Evolutionary conservation across 2,888 invertebrate species (phyloP), one percentile per base, ranked within the genome.

Genomic region (Meiosimyza decipiens): DNA sequence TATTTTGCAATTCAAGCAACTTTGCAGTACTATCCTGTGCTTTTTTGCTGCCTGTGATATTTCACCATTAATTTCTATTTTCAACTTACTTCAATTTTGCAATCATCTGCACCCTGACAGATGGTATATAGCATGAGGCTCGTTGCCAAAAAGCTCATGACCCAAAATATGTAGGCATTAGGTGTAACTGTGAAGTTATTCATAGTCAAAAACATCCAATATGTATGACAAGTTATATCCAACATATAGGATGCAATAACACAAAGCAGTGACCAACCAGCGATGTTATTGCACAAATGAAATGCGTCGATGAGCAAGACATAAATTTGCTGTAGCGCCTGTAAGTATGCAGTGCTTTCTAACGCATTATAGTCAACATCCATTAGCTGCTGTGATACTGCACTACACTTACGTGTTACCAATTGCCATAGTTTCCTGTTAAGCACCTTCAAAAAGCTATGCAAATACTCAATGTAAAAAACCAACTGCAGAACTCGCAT

Each of bases 151-250:
- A 79, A 65, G 9, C 71, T 72, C 7, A 65, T 54, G 3, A 64
- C 16, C 2, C 9, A 40, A 40, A 6, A 40, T 40, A 9, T 9
- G 9, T 40, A 40, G 9, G 9, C 40, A 40, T 40, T 6, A 6
- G 40, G 9, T 40, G 9, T 0, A 40, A 40, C 9, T 9, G 1
- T 9, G 9, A 40, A 50, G 7, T 74, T 66, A 49, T 79, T 77
- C 54, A 79, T 52, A 2, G 76, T 60, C 68, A 80, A 64, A 15
- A 79, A 54, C 9, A 71, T 65, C 79, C 79, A 80, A 69, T 80
- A 79, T 16, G 74, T 55, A 52, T 78, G 77, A 55, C 76, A 1
- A 7, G 75, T 78, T 16, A 73, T 71, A 33, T 79, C 79, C 6
- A 80, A 55, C 22, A 77, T 73, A 69, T 76, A 77, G 13, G 77